These are phyloP conservation scores for Bombus affinis DNA, from an alignment of 1,140 invertebrate genomes.

Conservation along the genomic window DNA sequence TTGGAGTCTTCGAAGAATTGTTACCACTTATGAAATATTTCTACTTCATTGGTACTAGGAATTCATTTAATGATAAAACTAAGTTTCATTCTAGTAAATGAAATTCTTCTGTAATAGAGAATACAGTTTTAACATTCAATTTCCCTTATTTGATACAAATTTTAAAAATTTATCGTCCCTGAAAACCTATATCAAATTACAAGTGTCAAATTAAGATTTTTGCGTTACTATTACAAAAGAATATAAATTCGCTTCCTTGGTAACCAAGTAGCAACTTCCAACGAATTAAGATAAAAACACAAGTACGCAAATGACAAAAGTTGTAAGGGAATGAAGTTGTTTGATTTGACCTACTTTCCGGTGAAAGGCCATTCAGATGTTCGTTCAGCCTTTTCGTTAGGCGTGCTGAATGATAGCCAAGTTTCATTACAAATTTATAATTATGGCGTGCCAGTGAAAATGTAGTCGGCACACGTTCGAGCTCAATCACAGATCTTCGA, in stretches of 20 bases:
- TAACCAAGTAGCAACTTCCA: neutral
- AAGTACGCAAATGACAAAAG: neutral
- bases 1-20: neutral
- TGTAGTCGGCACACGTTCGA: neutral
- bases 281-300: neutral
- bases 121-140: no score
- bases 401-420: slow-evolving; percentile 28
- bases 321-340: neutral
- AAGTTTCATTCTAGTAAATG: no score
- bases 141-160: no score
- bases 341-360: slow-evolving; percentile 13
- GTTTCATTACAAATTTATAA: slow-evolving; percentile 39
- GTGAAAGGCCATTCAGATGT: neutral
- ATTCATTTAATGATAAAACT: neutral
- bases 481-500: neutral
- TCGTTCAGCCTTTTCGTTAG: neutral
- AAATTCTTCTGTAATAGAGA: no score
- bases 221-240: neutral
- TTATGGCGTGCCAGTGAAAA: slow-evolving; percentile 15
- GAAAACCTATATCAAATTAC: neutral
- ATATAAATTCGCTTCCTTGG: neutral
- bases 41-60: neutral
- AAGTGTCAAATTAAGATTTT: neutral
- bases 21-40: neutral
- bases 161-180: no score